Conservation (phyloP, 2,888 invertebrate species). For the Malachius bipustulatus region DNA sequence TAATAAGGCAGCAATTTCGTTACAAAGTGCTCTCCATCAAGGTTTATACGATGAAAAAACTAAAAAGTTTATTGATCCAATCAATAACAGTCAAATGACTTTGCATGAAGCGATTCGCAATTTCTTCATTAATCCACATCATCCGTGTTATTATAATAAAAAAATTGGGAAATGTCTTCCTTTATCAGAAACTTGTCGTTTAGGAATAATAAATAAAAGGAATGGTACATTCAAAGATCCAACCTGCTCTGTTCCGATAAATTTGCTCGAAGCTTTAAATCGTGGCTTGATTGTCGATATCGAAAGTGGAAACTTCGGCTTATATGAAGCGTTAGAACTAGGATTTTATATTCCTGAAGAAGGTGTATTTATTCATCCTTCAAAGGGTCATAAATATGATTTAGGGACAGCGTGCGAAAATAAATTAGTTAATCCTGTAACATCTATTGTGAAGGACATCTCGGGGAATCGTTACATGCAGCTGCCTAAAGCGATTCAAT, state of each 20-base stretch:
- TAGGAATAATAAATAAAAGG: conserved; percentile 68
- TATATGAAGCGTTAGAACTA: conserved; percentile 70
- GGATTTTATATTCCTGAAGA: conserved; percentile 59
- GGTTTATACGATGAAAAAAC: conserved; percentile 71
- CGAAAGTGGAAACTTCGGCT: conserved; percentile 67
- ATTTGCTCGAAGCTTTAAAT: conserved; percentile 63
- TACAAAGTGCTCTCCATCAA: conserved; percentile 76
- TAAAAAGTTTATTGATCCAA: conserved; percentile 73
- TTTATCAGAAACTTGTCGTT: conserved; percentile 68
- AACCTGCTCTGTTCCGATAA: conserved; percentile 50
- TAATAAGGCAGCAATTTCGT: conserved; percentile 66
- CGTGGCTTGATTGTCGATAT: conserved; percentile 75
- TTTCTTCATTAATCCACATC: conserved; percentile 66
- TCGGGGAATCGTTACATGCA: conserved; percentile 58
- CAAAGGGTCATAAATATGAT: conserved; percentile 59
- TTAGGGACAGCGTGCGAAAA: conserved; percentile 61
- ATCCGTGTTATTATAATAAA: conserved; percentile 71
- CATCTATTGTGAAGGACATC: conserved; percentile 61
- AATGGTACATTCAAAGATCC: conserved; percentile 68
- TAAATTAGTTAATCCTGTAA: conserved; percentile 64
- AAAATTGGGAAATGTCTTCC: conserved; percentile 58
- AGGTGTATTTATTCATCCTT: conserved; percentile 62
- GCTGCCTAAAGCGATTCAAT: conserved; percentile 58
- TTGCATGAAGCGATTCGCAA: conserved; percentile 73
- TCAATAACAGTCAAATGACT: conserved; percentile 65